A percentile compares a stretch with the other conserved stretches of the same genome.
Evolutionary conservation across 2,888 invertebrate species (phyloP).

Genomic region (Ophonus ardosiacus): DNA sequence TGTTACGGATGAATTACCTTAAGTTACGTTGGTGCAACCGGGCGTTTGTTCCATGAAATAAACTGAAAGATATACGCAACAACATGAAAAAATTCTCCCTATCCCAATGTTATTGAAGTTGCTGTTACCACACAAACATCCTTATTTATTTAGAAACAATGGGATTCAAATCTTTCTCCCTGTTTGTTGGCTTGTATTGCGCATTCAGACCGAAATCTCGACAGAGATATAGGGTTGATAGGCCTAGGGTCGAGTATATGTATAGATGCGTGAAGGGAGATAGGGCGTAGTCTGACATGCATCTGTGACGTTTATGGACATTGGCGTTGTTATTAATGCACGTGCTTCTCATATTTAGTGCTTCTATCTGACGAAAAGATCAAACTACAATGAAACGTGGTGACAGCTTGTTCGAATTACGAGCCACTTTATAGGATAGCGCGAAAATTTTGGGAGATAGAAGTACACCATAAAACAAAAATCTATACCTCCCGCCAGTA

Average conservation of each 20-base stretch:
- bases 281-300: constrained; percentile 8
- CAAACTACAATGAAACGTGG: neutral
- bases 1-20: too few relatives aligned
- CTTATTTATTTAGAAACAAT: neutral
- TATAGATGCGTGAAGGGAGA: neutral
- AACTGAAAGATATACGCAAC: too few relatives aligned
- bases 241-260: neutral
- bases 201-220: neutral
- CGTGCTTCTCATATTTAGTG: constrained; percentile 34
- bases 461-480: neutral
- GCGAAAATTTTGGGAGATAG: neutral
- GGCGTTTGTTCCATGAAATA: too few relatives aligned
- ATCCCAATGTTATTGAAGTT: neutral
- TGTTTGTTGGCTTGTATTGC: neutral
- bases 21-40: too few relatives aligned
- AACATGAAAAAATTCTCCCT: neutral
- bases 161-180: neutral
- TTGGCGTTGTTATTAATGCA: constrained; percentile 24
- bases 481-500: too few relatives aligned
- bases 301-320: constrained; percentile 24
- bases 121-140: neutral
- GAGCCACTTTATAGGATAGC: neutral
- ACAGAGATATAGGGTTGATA: constrained; percentile 9
- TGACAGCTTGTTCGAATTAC: constrained; percentile 28
- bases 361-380: constrained; percentile 32